Conservation (phyloP, 1,140 invertebrate species). For the Orchestia grillus region DNA sequence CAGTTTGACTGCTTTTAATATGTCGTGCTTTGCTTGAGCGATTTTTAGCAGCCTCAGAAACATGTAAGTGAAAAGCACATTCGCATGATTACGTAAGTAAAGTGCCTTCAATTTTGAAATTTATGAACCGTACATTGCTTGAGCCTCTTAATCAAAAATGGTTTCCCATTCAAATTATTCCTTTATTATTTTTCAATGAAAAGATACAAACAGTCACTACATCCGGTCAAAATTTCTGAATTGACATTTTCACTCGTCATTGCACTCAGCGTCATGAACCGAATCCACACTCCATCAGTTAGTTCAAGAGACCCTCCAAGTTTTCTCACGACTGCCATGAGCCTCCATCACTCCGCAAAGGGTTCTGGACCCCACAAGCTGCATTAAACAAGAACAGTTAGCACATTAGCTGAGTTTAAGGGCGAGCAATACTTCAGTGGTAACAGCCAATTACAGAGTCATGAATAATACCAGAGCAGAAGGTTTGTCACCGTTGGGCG, state of each 20-base stretch:
- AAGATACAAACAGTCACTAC: too few relatives aligned
- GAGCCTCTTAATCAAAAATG: background rate
- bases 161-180: too few relatives aligned
- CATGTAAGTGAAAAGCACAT: background rate
- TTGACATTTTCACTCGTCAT: background rate
- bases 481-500: slow-evolving; percentile 6
- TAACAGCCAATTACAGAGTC: background rate
- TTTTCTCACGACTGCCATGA: background rate
- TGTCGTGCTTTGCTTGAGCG: background rate
- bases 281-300: background rate
- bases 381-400: background rate
- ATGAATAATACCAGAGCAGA: background rate
- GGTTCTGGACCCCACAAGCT: background rate
- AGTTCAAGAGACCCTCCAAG: background rate
- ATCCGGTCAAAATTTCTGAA: background rate
- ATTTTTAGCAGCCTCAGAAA: background rate
- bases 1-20: background rate
- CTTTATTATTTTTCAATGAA: too few relatives aligned
- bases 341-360: background rate
- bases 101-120: background rate
- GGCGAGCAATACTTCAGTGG: background rate
- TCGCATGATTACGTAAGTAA: background rate
- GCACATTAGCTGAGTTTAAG: background rate
- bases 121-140: background rate
- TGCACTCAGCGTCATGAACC: background rate